Evolutionary conservation across 2,888 invertebrate genomes (phyloP).

Genomic region (Hipparchia semele): DNA sequence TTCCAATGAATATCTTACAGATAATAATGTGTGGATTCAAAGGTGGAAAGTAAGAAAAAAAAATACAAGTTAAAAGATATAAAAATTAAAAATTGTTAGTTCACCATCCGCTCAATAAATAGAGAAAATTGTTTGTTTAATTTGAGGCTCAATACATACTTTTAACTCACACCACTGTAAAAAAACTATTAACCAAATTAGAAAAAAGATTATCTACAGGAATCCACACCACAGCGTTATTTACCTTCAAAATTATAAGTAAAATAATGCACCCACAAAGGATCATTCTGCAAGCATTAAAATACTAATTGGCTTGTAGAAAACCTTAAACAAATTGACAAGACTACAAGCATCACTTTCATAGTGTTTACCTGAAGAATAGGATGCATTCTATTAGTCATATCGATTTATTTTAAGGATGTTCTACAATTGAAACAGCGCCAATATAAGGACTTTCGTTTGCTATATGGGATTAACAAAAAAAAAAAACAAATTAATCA

Average conservation of each 20-base stretch:
- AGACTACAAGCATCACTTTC: neutral
- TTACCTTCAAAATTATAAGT: neutral
- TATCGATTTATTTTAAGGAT: neutral
- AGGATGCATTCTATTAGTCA: neutral
- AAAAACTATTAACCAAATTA: neutral
- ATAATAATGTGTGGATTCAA: too few relatives aligned
- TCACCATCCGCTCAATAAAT: too few relatives aligned
- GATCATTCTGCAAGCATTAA: slow-evolving; percentile 31
- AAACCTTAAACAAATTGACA: neutral
- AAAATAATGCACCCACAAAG: slow-evolving; percentile 23
- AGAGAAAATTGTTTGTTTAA: too few relatives aligned
- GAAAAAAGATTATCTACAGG: slow-evolving; percentile 8
- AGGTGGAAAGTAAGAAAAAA: too few relatives aligned
- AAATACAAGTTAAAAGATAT: too few relatives aligned
- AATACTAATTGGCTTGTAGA: slow-evolving; percentile 3
- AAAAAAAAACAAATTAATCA: slow-evolving; percentile 16
- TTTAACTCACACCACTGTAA: slow-evolving; percentile 12
- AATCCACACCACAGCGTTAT: slow-evolving; percentile 22
- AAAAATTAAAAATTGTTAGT: too few relatives aligned
- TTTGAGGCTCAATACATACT: neutral
- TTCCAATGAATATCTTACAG: too few relatives aligned
- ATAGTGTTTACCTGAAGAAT: neutral
- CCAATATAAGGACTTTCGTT: slow-evolving; percentile 14
- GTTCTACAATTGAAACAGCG: neutral
- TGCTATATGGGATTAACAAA: neutral